phyloP scores from a whole-genome alignment of 2,888 invertebrate species.

The Apotomis capreana region DNA sequence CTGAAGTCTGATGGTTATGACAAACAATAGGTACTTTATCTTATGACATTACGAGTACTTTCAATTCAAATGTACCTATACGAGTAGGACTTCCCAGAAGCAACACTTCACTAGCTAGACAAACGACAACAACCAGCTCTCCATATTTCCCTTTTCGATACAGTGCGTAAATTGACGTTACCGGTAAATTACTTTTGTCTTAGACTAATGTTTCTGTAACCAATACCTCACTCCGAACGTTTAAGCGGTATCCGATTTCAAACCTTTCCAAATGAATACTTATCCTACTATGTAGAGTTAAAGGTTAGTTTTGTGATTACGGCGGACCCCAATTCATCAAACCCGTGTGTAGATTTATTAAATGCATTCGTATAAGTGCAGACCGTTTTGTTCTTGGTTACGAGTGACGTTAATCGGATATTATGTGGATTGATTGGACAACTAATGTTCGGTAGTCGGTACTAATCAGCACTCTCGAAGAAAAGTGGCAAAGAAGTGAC shows the following conservation, averaged over 20 bases:
- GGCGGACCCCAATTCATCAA: constrained; percentile 26
- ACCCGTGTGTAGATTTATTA: constrained; percentile 52
- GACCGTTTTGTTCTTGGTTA: constrained; percentile 45
- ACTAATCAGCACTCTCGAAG: no score
- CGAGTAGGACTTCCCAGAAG: no score
- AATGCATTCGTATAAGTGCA: constrained; percentile 61
- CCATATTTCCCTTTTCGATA: background rate
- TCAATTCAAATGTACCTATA: no score
- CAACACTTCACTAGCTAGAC: no score
- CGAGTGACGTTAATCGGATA: constrained; percentile 21
- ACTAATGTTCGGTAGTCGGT: no score
- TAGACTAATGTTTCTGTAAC: constrained; percentile 46
- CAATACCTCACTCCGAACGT: constrained; percentile 47
- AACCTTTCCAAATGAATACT: constrained; percentile 11
- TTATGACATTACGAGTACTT: no score
- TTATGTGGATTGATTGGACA: background rate
- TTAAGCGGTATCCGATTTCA: constrained; percentile 45
- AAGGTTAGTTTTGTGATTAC: constrained; percentile 9
- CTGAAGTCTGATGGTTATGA: no score
- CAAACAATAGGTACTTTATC: no score
- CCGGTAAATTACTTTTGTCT: constrained; percentile 24
- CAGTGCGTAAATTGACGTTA: background rate
- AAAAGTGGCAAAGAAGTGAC: no score
- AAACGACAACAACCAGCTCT: background rate
- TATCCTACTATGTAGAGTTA: background rate